Percentiles rank a stretch among this genome's conserved stretches.
Evolutionary conservation across 2,888 invertebrate species (phyloP).

Genomic region (Cynaeus angustus): DNA sequence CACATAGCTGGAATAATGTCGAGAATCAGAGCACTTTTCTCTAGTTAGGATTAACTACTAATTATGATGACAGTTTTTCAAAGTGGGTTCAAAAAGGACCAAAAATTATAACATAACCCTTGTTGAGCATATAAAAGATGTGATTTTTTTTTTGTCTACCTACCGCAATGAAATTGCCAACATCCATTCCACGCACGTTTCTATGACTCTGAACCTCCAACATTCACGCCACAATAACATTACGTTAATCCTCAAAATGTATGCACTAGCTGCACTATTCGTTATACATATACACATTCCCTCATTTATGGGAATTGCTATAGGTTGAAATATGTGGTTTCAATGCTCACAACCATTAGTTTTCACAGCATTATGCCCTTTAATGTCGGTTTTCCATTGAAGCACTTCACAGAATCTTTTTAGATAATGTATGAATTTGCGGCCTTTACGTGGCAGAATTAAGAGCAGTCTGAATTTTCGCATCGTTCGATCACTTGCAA

Average conservation of each 20-base stretch:
- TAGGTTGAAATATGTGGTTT: constrained; percentile 38
- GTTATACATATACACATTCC: constrained; percentile 28
- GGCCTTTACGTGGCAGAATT: background rate
- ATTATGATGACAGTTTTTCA: background rate
- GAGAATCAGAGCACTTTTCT: constrained; percentile 1
- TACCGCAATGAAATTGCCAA: constrained; percentile 20
- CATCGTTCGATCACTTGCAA: too few relatives aligned
- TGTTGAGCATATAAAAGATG: too few relatives aligned
- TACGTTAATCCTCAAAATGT: constrained; percentile 60
- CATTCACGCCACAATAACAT: constrained; percentile 54
- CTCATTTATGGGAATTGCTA: constrained; percentile 39
- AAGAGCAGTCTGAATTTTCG: background rate
- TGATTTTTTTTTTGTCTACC: too few relatives aligned
- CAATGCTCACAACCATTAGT: constrained; percentile 31
- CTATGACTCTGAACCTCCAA: constrained; percentile 24
- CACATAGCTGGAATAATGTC: background rate
- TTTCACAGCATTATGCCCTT: constrained; percentile 30
- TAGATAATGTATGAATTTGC: constrained; percentile 5
- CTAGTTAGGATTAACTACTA: background rate
- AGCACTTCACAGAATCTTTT: constrained; percentile 22
- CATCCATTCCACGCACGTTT: constrained; percentile 41
- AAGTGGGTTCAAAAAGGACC: too few relatives aligned
- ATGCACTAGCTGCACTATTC: constrained; percentile 56
- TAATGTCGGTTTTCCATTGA: constrained; percentile 42
- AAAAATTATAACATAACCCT: too few relatives aligned